Conservation (phyloP, 2,113 vertebrate genomes). For the Gallinago jamesoni region DNA sequence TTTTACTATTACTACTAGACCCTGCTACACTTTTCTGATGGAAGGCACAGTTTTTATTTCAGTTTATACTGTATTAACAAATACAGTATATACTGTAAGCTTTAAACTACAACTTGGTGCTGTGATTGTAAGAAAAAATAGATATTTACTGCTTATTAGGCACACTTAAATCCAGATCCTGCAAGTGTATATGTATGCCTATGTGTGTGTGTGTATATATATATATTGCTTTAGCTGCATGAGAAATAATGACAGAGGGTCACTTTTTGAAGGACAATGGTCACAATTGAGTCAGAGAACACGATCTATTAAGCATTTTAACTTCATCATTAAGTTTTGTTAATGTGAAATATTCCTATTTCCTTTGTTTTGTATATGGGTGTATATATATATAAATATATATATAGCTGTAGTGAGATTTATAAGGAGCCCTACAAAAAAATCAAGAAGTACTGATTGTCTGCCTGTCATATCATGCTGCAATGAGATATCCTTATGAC, state of each 20-base stretch:
- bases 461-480: neutral
- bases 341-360: neutral
- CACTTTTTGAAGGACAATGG: neutral
- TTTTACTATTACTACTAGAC: neutral
- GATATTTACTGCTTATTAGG: neutral
- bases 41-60: neutral
- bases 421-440: neutral
- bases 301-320: neutral
- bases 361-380: neutral
- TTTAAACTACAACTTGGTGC: neutral
- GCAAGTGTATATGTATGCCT: neutral
- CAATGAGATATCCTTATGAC: neutral
- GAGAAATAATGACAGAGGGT: neutral
- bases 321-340: neutral
- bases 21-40: neutral
- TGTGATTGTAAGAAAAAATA: neutral
- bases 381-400: neutral
- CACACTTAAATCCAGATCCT: neutral
- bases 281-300: neutral
- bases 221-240: neutral
- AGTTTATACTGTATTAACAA: neutral
- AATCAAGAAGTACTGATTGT: neutral
- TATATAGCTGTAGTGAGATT: neutral
- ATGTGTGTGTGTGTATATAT: accelerated
- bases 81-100: neutral